These are phyloP conservation scores for Tinea semifulvella DNA, from an alignment of 2,888 invertebrate species.

Conservation along the genomic window DNA sequence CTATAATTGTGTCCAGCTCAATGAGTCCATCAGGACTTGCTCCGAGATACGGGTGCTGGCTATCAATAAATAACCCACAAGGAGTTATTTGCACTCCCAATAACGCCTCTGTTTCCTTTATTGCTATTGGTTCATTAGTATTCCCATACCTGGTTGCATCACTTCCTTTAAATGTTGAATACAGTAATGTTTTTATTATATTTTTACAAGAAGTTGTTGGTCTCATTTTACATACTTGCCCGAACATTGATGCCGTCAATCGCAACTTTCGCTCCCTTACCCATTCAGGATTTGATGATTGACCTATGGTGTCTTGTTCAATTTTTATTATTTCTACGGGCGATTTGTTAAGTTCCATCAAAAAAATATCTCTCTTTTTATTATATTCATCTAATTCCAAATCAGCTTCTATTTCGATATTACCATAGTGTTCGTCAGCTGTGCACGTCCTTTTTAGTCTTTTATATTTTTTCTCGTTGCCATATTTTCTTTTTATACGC, in stretches of 20 bases:
- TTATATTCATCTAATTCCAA: too few relatives aligned
- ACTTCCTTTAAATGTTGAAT: not conserved
- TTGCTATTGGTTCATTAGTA: not conserved
- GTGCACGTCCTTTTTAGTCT: too few relatives aligned
- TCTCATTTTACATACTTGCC: not conserved
- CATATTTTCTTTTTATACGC: too few relatives aligned
- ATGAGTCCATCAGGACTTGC: not conserved
- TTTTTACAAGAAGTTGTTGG: not conserved
- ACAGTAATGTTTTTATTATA: not conserved
- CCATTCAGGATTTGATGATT: not conserved
- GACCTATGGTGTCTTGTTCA: not conserved
- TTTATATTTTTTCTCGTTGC: too few relatives aligned
- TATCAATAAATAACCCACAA: not conserved
- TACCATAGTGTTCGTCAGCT: too few relatives aligned
- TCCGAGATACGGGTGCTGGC: not conserved
- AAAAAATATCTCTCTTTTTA: not conserved
- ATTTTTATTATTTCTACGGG: not conserved
- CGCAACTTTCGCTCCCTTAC: not conserved
- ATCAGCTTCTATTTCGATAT: too few relatives aligned
- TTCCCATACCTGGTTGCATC: not conserved
- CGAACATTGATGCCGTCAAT: not conserved
- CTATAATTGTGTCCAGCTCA: not conserved
- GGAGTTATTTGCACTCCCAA: not conserved
- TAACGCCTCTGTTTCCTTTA: not conserved
- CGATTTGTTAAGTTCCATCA: not conserved